phyloP scores from a whole-genome alignment of 2,888 invertebrate species.

The Margaritifera margaritifera region DNA sequence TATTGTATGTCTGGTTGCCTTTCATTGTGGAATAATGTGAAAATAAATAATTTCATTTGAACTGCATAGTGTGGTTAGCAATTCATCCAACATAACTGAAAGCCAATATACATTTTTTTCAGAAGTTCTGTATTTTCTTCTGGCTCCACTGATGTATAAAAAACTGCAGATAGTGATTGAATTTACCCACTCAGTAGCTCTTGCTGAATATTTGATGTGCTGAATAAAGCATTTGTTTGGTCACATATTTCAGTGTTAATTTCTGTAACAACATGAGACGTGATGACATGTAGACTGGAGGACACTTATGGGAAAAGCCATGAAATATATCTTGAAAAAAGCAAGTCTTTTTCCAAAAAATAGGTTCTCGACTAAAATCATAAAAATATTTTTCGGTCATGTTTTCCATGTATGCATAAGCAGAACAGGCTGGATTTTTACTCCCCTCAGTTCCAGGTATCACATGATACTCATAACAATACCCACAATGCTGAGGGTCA shows the following conservation, averaged over 20 bases:
- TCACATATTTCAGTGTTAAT: slow-evolving; percentile 14
- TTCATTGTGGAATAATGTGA: too few species aligned
- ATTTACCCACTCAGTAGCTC: slow-evolving; percentile 5
- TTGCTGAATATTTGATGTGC: slow-evolving; percentile 6
- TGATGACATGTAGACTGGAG: slow-evolving; percentile 5
- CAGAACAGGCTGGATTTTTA: slow-evolving; percentile 7
- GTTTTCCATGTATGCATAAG: slow-evolving; percentile 10
- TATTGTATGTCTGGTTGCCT: too few species aligned
- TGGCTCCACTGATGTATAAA: slow-evolving; percentile 10
- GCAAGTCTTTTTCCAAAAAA: slow-evolving; percentile 4
- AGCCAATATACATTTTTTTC: slow-evolving; percentile 4
- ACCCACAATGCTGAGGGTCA: slow-evolving; percentile 5
- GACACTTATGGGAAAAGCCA: slow-evolving; percentile 12
- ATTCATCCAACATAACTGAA: background rate
- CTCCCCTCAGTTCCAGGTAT: background rate
- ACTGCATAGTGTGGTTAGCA: too few species aligned
- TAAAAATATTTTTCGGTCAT: slow-evolving; percentile 11
- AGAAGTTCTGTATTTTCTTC: slow-evolving; percentile 3
- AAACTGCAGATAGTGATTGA: slow-evolving; percentile 9
- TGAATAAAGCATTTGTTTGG: slow-evolving; percentile 11
- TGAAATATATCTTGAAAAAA: slow-evolving; percentile 18
- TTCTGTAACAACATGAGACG: slow-evolving; percentile 4
- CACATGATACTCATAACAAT: slow-evolving; percentile 10
- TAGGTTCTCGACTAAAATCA: slow-evolving; percentile 14
- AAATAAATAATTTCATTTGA: too few species aligned